phyloP scores from a whole-genome alignment of 2,888 invertebrate genomes.

The Tanaodytes sp. region DNA sequence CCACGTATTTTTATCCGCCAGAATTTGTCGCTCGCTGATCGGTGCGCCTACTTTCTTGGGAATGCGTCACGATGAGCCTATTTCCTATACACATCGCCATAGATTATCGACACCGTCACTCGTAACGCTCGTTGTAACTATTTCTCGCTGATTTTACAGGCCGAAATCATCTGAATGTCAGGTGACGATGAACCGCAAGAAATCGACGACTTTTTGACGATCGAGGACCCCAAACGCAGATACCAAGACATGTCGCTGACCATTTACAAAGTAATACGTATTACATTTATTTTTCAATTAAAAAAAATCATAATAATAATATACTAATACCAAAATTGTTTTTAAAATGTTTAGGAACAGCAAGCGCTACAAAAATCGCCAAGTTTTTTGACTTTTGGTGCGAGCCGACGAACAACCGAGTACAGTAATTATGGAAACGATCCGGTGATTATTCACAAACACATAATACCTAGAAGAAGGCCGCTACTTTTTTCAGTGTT shows the following conservation, averaged over 20 bases:
- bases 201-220: slow-evolving; percentile 57
- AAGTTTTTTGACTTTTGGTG: slow-evolving; percentile 67
- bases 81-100: too few relatives aligned
- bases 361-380: slow-evolving; percentile 57
- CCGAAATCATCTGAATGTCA: slow-evolving; percentile 63
- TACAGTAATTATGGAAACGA: slow-evolving; percentile 71
- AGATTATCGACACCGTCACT: too few relatives aligned
- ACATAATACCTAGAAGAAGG: slow-evolving; percentile 25
- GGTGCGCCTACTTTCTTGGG: slow-evolving; percentile 35
- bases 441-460: slow-evolving; percentile 63
- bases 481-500: slow-evolving; percentile 52
- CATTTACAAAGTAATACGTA: slow-evolving; percentile 71
- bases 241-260: slow-evolving; percentile 69
- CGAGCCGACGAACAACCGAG: slow-evolving; percentile 67
- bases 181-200: slow-evolving; percentile 65
- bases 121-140: too few relatives aligned
- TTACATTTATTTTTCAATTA: too few relatives aligned
- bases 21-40: slow-evolving; percentile 55
- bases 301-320: too few relatives aligned
- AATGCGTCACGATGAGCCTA: too few relatives aligned
- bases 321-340: neutral
- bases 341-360: slow-evolving; percentile 62
- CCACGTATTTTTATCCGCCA: slow-evolving; percentile 65
- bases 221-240: slow-evolving; percentile 65
- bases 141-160: too few relatives aligned